Percentiles rank a stretch among this genome's conserved stretches.
phyloP scores from a whole-genome alignment of 2,888 invertebrate genomes.

The Melinaea menophilus region DNA sequence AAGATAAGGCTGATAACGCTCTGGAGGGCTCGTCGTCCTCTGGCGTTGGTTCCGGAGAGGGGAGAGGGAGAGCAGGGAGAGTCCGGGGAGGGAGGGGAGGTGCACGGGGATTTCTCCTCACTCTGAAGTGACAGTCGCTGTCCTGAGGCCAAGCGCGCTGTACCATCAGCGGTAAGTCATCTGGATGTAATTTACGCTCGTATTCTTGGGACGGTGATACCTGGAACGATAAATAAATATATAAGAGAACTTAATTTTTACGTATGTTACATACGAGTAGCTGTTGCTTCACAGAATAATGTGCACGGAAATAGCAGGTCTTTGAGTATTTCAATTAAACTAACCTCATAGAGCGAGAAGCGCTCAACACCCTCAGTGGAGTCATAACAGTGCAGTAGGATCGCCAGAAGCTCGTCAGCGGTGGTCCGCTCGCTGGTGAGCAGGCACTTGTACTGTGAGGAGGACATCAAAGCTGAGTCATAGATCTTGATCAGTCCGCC shows the following conservation, averaged over 20 bases:
- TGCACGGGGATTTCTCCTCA: conserved; percentile 89
- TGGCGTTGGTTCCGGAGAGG: conserved; percentile 49
- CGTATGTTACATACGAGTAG: too few relatives aligned
- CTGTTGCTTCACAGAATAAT: too few relatives aligned
- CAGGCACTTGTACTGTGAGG: conserved; percentile 94
- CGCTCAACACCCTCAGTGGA: conserved; percentile 90
- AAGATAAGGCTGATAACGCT: conserved; percentile 66
- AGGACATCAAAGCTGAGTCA: conserved; percentile 93
- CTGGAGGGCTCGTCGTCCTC: conserved; percentile 62
- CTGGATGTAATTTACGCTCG: conserved; percentile 91
- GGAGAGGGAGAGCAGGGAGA: conserved; percentile 52
- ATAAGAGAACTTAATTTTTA: neutral
- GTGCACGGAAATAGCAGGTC: too few relatives aligned
- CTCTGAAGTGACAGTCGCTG: conserved; percentile 87
- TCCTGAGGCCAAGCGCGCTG: conserved; percentile 86
- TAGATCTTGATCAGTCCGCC: conserved; percentile 95
- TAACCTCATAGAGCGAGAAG: conserved; percentile 92
- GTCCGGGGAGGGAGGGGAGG: conserved; percentile 84
- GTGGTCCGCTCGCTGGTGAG: conserved; percentile 93
- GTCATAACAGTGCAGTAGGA: conserved; percentile 90
- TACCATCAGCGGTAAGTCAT: conserved; percentile 89
- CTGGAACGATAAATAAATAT: conserved; percentile 49
- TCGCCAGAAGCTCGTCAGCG: conserved; percentile 90
- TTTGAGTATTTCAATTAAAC: conserved; percentile 32
- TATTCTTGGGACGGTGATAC: conserved; percentile 88